Evolutionary conservation across 2,888 invertebrate genomes (phyloP), one percentile per base, ranked within the genome.

Genomic region (Limulus polyphemus): DNA sequence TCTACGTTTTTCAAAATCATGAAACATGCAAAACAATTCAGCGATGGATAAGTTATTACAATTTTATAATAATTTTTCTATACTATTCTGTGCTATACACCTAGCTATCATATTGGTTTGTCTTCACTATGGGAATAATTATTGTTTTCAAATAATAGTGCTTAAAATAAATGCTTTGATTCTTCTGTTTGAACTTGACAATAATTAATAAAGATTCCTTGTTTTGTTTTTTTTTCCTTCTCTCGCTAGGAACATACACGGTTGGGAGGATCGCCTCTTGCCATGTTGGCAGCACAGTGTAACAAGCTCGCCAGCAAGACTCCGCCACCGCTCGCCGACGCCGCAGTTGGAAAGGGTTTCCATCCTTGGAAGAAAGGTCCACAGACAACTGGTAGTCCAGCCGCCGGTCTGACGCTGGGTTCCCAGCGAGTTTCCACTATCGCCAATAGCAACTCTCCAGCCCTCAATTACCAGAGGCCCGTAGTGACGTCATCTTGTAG

Each of bases 231-330:
- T 75, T 78, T 76, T 78, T 76, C 77, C 75, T 79, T 81, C 80
- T 87, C 86, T 67, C n/a, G 47, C 11, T 84, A 93, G 93, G 93
- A 93, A 79, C 93, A 93, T 78, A 90, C 92, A 72, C 89, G 91
- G 73, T 81, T 93, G 72, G 84, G 92, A 73, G 92, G 92, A 71
- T 94, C 94, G 72, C 97, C 95, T 47, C 79, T 97, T 77, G 95
- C 95, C 72, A 94, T 97, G 94, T 81, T 97, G 72, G 94, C 95
- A 70, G 95, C 95, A 59, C 95, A 97, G 79, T 97, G 95, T 81
- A 95, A 94, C 83, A 95, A 95, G 79, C 82, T 97, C 71, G 90
- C 89, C 72, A 92, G 85, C 78, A 94, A 94, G 79, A 92, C 91
- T 64, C 94, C 94, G 16, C 94, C 94, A 60, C 94, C 93, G 13